Evolutionary conservation across 1,140 invertebrate species (phyloP), one percentile per base, ranked within the genome.

Genomic region (Neodiprion fabricii): DNA sequence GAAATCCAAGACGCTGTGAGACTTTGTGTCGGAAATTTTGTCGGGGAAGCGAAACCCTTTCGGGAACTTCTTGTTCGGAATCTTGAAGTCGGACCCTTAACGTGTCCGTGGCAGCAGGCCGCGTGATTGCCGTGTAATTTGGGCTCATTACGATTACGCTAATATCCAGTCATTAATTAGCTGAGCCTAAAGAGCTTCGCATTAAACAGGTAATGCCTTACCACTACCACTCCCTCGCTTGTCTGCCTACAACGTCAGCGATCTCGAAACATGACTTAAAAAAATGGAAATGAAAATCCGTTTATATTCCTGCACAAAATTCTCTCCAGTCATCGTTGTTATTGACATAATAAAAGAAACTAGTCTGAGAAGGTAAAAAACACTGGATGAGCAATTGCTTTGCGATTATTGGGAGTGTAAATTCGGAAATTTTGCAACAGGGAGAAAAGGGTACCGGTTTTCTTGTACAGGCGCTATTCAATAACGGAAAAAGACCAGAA

Each of bases 111-210:
- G 85, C 81, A 83, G 81, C 79, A 81, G 77, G 83, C 83, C 83
- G 83, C 82, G 75, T 80, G 81, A 87, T 85, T 83, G 84, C 84
- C 78, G 82, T 61, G 53, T 85, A 87, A 87, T 87, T 87, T 83
- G 81, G 80, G 82, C 81, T 85, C 82, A 85, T 87, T 85, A 85
- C 82, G 86, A 87, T 87, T 86, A 86, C 82, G 81, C 82, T 88
- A 87, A 87, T 88, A 83, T 83, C 81, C 77, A 75, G 81, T 73
- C 79, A 87, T 88, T 85, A 88, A 88, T 88, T 88, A 86, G 79
- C 80, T 75, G 48, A 79, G 82, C 80, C 79, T 85, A 85, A 86
- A 85, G 82, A 84, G 84, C 74, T 79, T 82, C 80, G 78, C 83
- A 86, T 86, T 84, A 83, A 86, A 83, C 81, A 61, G 53, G 53